Evolutionary conservation across 2,113 vertebrate species (phyloP), one percentile per base, ranked within the genome.

Genomic region (Sorex fumeus): DNA sequence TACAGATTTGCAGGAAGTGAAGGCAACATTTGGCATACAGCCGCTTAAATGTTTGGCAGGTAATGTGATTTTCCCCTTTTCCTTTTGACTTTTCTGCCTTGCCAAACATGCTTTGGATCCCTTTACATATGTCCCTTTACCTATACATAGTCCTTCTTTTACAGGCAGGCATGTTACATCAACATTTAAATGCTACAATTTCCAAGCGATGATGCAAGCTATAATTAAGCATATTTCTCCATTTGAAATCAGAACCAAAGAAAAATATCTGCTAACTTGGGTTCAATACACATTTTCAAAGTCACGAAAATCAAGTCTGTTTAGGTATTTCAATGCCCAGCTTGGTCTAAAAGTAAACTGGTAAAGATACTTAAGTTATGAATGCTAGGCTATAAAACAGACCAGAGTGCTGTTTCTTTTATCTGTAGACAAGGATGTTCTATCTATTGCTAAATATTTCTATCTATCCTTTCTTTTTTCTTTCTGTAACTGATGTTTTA

Each of bases 201-300:
- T 97, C 97, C 96, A 90, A 97, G 95, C 85, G 93, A 97, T 98
- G 97, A 98, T 97, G 97, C 97, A 98, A 98, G 96, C 96, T 96
- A 94, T 97, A 97, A 98, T 97, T 98, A 98, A 98, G 96, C 94
- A 94, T 87, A 97, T 97, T 98, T 98, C 97, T 97, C 97, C 96
- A 40, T 90, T 87, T 94, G 97, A 97, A 98, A 97, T 96, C 85
- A 96, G 96, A 98, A 95, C 97, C 97, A 96, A 95, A 96, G 96
- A 97, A 97, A 97, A 97, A 97, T 97, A 97, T 96, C 97, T 97
- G 96, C 95, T 94, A 96, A 95, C 86, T 93, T 94, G 88, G 78
- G 95, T 93, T 97, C 93, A 95, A 85, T 91, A 97, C 93, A 97
- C 2, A 0, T 95, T 97, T 96, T 96, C 96, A 97, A 97, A 98